Base-by-base conservation (phyloP, 2,113 vertebrate genomes). In the Trematomus loennbergii region DNA sequence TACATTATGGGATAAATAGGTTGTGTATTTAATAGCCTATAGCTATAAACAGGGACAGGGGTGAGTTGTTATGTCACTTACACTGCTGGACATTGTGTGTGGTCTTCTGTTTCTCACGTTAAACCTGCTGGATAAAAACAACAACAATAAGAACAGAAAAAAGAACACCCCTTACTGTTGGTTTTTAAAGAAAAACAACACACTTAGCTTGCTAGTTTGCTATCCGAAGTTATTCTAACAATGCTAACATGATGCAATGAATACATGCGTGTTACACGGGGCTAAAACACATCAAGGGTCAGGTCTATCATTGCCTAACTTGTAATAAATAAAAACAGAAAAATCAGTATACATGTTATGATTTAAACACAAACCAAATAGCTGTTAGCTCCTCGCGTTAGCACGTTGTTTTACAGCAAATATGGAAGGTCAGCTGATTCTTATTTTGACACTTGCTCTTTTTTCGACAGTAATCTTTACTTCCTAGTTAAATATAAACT, bases 81-180 rank as follows among this genome's bases (percentile, higher is more conserved):
- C 92, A 22, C 66, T 87, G 50, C 81, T 79, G 50, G 87, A 87
- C 91, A 92, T 92, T 29, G 55, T 78, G 58, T 59, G 43, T 72
- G 9, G 10, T 57, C 67, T 40, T 80, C 69, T 25, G 1, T 16
- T 40, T 59, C 12, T 55, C 12, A 12, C 22, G n/a, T 36, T 2
- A 61, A 40, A 86, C 25, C 91, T 91, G 78, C 25, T 43, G 13
- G 64, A 36, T 13, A 11, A 53, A 84, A 81, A 52, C 18, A 81
- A 18, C 5, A 45, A 46, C 9, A n/a, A 10, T 3, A n/a, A 5
- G 9, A 15, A 25, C 3, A 29, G 29, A 25, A 68, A 1, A 53
- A 0, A 20, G 0, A 1, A 64, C 1, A 62, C 1, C 0, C 5
- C 8, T 15, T 40, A 3, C 7, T 22, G 3, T 13, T 40, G 4